These are phyloP conservation scores for Montipora efflorescens DNA, from an alignment of 64 coral and sea anemone species.

Conservation along the genomic window DNA sequence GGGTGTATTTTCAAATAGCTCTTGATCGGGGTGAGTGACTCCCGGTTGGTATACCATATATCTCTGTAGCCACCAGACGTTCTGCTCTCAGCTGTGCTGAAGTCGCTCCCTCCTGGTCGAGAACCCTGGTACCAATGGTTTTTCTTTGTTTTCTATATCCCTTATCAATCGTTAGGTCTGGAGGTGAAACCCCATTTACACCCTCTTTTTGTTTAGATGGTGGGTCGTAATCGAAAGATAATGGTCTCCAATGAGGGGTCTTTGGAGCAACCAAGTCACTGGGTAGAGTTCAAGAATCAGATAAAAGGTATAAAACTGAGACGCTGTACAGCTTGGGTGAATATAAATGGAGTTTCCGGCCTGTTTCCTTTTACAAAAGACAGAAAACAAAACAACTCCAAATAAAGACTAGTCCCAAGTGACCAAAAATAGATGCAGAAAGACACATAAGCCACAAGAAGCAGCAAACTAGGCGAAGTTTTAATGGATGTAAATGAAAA, in stretches of 20 bases:
- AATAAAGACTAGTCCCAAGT: too few relatives aligned
- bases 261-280: neutral
- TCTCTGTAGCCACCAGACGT: conserved; percentile 35
- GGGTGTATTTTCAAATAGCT: neutral
- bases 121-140: conserved; percentile 8
- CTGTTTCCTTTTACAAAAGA: too few relatives aligned
- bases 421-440: neutral
- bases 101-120: conserved; percentile 53
- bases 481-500: neutral
- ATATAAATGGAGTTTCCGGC: neutral
- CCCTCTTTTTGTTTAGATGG: neutral
- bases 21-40: conserved; percentile 30
- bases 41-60: conserved; percentile 19
- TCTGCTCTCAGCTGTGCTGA: conserved; percentile 27
- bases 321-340: neutral
- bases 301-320: neutral
- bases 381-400: too few relatives aligned
- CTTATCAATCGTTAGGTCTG: neutral
- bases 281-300: neutral
- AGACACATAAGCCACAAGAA: neutral
- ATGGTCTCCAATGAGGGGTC: neutral
- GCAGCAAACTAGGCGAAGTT: neutral
- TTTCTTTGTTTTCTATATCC: neutral
- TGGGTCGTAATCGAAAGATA: neutral
- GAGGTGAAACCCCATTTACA: neutral